A percentile compares a stretch with the other conserved stretches of the same genome.
Evolutionary conservation across 2,113 vertebrate species (phyloP).

Genomic region (Elephantulus edwardii): DNA sequence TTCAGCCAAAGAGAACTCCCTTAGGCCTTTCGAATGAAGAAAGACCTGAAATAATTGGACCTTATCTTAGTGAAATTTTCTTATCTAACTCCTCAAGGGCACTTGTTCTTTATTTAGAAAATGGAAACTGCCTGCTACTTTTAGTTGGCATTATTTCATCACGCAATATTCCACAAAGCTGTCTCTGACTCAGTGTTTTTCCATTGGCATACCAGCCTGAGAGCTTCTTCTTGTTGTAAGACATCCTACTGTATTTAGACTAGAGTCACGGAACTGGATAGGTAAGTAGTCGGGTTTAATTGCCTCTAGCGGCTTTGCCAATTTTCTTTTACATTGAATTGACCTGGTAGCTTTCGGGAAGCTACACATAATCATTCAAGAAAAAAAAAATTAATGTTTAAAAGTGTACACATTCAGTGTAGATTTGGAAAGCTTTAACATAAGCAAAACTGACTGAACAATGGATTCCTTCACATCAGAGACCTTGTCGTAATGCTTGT

Average conservation of each 20-base stretch:
- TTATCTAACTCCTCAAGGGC: not conserved
- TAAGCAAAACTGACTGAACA: not conserved
- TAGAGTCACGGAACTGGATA: conserved; percentile 32
- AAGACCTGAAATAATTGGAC: not conserved
- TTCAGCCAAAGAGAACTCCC: conserved; percentile 50
- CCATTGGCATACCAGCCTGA: not conserved
- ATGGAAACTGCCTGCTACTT: conserved; percentile 30
- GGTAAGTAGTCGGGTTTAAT: not conserved
- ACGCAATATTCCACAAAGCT: not conserved
- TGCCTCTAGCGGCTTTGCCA: not conserved
- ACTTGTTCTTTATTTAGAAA: conserved; percentile 45
- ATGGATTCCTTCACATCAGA: conserved; percentile 15
- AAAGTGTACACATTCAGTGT: not conserved
- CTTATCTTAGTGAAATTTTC: conserved; percentile 29
- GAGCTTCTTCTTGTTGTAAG: not conserved
- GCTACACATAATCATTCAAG: conserved; percentile 1
- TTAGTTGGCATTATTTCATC: not conserved
- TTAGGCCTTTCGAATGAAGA: not conserved
- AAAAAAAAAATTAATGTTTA: not conserved
- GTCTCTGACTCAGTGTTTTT: conserved; percentile 55
- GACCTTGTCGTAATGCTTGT: not conserved
- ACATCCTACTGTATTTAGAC: not conserved
- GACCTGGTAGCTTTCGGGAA: conserved; percentile 29
- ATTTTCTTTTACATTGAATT: not conserved
- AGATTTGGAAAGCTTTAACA: not conserved